A percentile compares a stretch with the other conserved stretches of the same genome.
Evolutionary conservation across 2,888 invertebrate genomes (phyloP).

Genomic region (Hypena proboscidalis): DNA sequence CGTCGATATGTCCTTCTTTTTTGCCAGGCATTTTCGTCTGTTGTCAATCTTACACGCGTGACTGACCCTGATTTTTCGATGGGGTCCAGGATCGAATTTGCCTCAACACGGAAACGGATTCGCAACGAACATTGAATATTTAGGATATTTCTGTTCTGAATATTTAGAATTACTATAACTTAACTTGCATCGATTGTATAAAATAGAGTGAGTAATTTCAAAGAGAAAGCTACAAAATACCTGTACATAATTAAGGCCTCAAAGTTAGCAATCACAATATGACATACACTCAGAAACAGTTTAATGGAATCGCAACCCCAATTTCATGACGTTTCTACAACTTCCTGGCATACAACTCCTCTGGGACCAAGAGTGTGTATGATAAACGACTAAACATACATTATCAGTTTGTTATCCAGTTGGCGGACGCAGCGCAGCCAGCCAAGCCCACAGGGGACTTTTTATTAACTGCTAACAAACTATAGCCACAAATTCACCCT

Average conservation of each 20-base stretch:
- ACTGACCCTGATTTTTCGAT: conserved; percentile 53
- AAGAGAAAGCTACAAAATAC: no score
- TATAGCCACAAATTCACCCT: no score
- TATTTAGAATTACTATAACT: no score
- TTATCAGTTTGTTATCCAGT: conserved; percentile 33
- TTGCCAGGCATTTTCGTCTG: conserved; percentile 59
- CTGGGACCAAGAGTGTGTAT: conserved; percentile 10
- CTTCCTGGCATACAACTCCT: conserved; percentile 8
- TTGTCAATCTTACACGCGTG: conserved; percentile 75
- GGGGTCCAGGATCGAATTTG: conserved; percentile 60
- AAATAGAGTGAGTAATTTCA: no score
- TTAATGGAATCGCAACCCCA: not conserved
- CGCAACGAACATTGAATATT: conserved; percentile 48
- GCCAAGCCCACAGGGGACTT: conserved; percentile 46
- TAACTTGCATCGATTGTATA: no score
- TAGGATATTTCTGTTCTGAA: no score
- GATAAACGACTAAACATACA: conserved; percentile 32
- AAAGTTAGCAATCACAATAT: no score
- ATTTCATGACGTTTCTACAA: not conserved
- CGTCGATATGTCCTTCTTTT: no score
- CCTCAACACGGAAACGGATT: conserved; percentile 57
- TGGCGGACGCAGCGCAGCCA: conserved; percentile 19
- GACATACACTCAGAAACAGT: no score
- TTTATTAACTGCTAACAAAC: conserved; percentile 60
- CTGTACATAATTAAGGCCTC: no score